Conservation (phyloP, 1,140 invertebrate species). For the Macrobrachium nipponense region DNA sequence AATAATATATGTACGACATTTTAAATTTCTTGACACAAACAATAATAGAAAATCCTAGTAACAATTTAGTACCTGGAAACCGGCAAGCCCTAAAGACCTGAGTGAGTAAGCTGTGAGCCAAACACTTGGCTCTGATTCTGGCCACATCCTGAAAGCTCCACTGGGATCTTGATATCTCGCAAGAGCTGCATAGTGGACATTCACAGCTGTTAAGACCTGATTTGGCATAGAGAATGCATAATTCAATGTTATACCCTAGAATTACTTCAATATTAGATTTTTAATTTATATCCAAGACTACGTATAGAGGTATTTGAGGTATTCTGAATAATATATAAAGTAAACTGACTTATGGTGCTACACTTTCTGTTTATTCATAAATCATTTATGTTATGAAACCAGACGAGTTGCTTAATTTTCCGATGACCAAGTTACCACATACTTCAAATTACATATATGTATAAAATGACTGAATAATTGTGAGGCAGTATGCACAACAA, state of each 20-base stretch:
- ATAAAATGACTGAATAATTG: too few species aligned
- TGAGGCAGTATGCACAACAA: too few species aligned
- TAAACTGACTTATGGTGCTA: too few species aligned
- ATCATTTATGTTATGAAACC: too few species aligned
- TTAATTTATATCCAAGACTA: background rate
- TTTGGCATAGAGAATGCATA: background rate
- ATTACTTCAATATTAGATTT: background rate
- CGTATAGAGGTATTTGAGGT: too few species aligned
- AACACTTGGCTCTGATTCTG: constrained; percentile 68
- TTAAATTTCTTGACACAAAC: too few species aligned
- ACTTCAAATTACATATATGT: too few species aligned
- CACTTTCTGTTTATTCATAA: too few species aligned
- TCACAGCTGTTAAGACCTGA: constrained; percentile 69
- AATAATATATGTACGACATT: too few species aligned
- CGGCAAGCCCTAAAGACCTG: constrained; percentile 68
- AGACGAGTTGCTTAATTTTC: too few species aligned
- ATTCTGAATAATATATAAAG: too few species aligned
- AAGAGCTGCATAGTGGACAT: constrained; percentile 68
- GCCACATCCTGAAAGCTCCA: constrained; percentile 71
- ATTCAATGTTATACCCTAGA: background rate
- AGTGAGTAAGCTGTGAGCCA: constrained; percentile 72
- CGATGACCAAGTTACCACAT: too few species aligned
- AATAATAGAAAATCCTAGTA: background rate
- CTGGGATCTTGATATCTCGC: constrained; percentile 68
- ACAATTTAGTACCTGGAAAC: constrained; percentile 67